Evolutionary conservation across 1,140 invertebrate species (phyloP), one percentile per base, ranked within the genome.

Genomic region (Euwallacea fornicatus): DNA sequence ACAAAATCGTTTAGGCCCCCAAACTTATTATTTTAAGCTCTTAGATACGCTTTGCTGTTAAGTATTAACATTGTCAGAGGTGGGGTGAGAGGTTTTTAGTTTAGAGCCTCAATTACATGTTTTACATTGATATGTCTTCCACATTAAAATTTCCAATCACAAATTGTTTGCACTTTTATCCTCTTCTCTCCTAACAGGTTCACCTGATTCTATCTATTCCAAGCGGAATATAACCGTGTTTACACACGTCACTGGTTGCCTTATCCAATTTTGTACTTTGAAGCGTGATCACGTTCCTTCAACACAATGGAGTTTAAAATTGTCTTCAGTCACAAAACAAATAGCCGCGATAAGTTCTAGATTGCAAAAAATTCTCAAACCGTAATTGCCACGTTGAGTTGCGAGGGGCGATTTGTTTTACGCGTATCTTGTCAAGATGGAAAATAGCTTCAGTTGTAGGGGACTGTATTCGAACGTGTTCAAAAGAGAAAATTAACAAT

Each of bases 1-100:
- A 70, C 61, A 42, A 64, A 70, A 70, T 65, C 44, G 64, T 70
- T 70, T 65, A 42, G 61, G 64, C 60, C 61, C 69, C 43, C 53
- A 11, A 13, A 41, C 66, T 54, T 70, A 70, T 55, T 70, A 64
- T 70, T 70, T 54, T 54, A 43, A n/a, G 16, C 44, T 44, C 10
- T 58, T 58, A 41, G 55, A 58, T 33, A 58, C 21, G 16, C 50
- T 53, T 15, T n/a, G 21, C 13, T 58, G 4, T n/a, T 6, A 15
- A 53, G 50, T 15, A 8, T 53, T 53, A 53, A 11, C 0, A 53
- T 15, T 53, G 21, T 4, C 21, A 33, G 21, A 33, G 21, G 21
- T 33, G 21, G 21, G 21, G 21, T 33, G 1, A 33, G 21, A 2
- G 21, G 21, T 33, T 33, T 33, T 1, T 33, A 33, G 21, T 33